phyloP scores from a whole-genome alignment of 2,888 invertebrate species.

The Polydrusus cervinus region DNA sequence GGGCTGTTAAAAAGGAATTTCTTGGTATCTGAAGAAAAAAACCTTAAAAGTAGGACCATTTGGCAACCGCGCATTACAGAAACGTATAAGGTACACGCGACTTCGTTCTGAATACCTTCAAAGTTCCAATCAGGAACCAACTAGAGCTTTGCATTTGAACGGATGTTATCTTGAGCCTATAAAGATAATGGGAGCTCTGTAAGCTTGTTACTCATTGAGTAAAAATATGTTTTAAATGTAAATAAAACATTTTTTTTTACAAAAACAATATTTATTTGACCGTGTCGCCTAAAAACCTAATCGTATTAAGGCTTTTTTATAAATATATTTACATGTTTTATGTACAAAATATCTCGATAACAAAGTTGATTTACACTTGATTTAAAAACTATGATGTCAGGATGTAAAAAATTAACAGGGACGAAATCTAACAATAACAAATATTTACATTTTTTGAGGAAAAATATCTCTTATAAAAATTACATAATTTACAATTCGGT shows the following conservation, averaged over 20 bases:
- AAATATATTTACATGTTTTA: constrained; percentile 55
- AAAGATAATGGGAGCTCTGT: too few relatives aligned
- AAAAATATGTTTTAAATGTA: too few relatives aligned
- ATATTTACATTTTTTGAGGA: constrained; percentile 68
- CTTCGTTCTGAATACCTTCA: too few relatives aligned
- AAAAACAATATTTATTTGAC: constrained; percentile 55
- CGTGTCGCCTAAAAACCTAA: constrained; percentile 42
- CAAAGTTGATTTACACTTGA: constrained; percentile 48
- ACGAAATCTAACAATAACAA: constrained; percentile 69
- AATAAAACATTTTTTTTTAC: constrained; percentile 21
- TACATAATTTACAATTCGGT: constrained; percentile 32
- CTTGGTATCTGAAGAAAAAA: too few relatives aligned
- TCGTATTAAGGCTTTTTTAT: constrained; percentile 53
- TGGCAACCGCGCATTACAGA: too few relatives aligned
- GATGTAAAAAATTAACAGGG: constrained; percentile 50
- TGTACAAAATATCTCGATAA: constrained; percentile 46
- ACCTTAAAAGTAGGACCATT: too few relatives aligned
- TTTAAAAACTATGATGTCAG: constrained; percentile 38
- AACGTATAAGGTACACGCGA: too few relatives aligned
- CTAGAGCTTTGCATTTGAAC: too few relatives aligned
- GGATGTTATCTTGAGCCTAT: too few relatives aligned
- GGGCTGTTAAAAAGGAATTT: too few relatives aligned
- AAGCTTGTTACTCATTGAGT: too few relatives aligned
- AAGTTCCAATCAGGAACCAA: too few relatives aligned
- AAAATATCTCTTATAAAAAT: constrained; percentile 57